phyloP scores from a whole-genome alignment of 2,888 invertebrate species.

The Panopea generosa region DNA sequence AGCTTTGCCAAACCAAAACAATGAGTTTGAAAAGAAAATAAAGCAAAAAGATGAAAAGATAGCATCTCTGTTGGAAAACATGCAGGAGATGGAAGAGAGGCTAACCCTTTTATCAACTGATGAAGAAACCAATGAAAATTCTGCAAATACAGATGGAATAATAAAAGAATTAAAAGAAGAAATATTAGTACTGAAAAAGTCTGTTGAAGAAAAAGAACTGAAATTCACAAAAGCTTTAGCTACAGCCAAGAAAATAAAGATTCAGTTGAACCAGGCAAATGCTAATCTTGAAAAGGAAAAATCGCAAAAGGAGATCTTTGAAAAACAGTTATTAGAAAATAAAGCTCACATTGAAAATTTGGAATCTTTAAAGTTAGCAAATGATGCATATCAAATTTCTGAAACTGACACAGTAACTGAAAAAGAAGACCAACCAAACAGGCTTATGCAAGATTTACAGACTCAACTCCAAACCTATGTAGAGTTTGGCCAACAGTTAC shows the following conservation, averaged over 20 bases:
- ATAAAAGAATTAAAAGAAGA: slow-evolving; percentile 35
- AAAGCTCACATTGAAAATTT: slow-evolving; percentile 7
- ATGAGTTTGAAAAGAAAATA: slow-evolving; percentile 32
- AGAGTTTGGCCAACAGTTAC: slow-evolving; percentile 72
- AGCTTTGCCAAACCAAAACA: not conserved
- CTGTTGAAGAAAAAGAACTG: slow-evolving; percentile 70
- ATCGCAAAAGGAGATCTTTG: slow-evolving; percentile 28
- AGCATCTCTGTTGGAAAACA: slow-evolving; percentile 72
- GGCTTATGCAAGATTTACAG: slow-evolving; percentile 60
- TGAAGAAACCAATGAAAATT: slow-evolving; percentile 44
- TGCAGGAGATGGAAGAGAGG: slow-evolving; percentile 79
- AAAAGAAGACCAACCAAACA: not conserved
- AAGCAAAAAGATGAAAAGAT: slow-evolving; percentile 75
- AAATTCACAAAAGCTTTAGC: slow-evolving; percentile 78
- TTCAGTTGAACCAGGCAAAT: slow-evolving; percentile 71
- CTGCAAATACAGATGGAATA: slow-evolving; percentile 11
- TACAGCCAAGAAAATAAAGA: slow-evolving; percentile 79
- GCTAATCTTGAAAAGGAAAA: slow-evolving; percentile 51
- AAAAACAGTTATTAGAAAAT: slow-evolving; percentile 24
- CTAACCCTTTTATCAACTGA: slow-evolving; percentile 61
- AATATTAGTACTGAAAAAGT: slow-evolving; percentile 57
- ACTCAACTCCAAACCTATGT: slow-evolving; percentile 66
- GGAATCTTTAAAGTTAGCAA: too few species aligned
- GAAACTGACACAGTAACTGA: not conserved
- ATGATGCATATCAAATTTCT: too few species aligned